Base-by-base conservation (phyloP, 2,113 vertebrate species). In the Alethe castanea region DNA sequence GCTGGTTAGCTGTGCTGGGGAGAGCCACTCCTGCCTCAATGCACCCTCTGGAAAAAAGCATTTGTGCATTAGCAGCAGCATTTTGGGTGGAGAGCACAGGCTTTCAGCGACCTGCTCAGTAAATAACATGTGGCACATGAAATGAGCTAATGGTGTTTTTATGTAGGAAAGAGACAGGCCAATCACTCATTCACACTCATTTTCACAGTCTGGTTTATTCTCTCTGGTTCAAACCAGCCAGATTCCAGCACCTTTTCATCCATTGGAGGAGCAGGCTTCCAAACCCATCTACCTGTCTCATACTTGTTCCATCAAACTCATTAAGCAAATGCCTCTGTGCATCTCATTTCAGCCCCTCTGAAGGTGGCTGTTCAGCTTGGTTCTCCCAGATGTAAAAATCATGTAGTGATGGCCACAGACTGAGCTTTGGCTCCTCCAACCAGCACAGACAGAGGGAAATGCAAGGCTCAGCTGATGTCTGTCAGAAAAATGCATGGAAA, bases 71-170 rank as follows among this genome's bases (percentile, higher is more conserved):
- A 72, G 60, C 81, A 78, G 91, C 69, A 69, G 69, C 42, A n/a
- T 81, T 94, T 2, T 0, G 36, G 65, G 48, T 56, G 29, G 40
- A 76, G 84, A 74, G 57, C 40, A n/a, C 38, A 67, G 80, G 47
- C 65, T 70, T 35, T 28, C 50, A 45, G 73, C 0, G 1, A 69
- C 61, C 70, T 24, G 47, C 81, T 79, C 86, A 57, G 86, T 91
- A 94, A 96, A 92, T 95, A 94, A 91, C 48, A 38, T n/a, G 91
- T 79, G 87, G 77, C 73, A 72, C 73, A 69, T 38, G 81, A 66
- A 91, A 95, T 50, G 57, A 92, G 86, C 42, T 94, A 95, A 95
- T 95, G 91, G 89, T 89, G 19, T 92, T 97, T 97, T 97, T 95
- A 91, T 95, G 84, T 94, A 92, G 45, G 73, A 50, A 36, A 81